phyloP scores from a whole-genome alignment of 30 jellyfish, hydroid and myxozoan species.

The Turritopsis dohrnii region DNA sequence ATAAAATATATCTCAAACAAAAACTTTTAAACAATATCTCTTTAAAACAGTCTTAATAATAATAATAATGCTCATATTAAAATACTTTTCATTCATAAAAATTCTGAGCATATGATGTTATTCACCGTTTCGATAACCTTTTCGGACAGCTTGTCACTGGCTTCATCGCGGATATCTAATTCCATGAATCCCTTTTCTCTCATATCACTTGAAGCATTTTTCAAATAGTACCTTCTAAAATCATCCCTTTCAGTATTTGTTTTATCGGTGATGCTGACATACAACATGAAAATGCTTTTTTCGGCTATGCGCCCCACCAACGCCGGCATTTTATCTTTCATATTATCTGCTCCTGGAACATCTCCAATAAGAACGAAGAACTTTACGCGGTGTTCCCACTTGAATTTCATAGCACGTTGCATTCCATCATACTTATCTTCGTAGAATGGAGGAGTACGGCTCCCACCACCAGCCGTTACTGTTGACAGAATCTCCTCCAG shows the following conservation, averaged over 20 bases:
- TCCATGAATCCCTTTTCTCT: conserved; percentile 7
- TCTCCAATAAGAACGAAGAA: conserved; percentile 17
- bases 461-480: conserved; percentile 12
- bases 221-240: not conserved
- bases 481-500: not conserved
- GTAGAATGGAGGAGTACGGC: not conserved
- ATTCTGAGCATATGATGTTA: conserved; percentile 9
- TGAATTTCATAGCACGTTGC: not conserved
- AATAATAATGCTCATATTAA: not conserved
- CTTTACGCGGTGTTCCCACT: conserved; percentile 1
- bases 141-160: conserved; percentile 6
- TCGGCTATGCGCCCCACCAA: not conserved
- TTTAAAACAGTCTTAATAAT: no score
- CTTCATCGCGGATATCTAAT: not conserved
- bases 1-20: no score
- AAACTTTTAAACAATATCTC: no score
- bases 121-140: not conserved
- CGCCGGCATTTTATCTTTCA: not conserved
- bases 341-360: not conserved
- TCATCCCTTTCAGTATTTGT: conserved; percentile 4
- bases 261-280: not conserved
- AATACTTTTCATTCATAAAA: not conserved
- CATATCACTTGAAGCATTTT: conserved; percentile 6
- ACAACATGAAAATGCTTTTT: not conserved
- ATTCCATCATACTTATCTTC: conserved; percentile 19